Conservation (phyloP, 2,113 vertebrate species). For the Colistium nudipinnis region DNA sequence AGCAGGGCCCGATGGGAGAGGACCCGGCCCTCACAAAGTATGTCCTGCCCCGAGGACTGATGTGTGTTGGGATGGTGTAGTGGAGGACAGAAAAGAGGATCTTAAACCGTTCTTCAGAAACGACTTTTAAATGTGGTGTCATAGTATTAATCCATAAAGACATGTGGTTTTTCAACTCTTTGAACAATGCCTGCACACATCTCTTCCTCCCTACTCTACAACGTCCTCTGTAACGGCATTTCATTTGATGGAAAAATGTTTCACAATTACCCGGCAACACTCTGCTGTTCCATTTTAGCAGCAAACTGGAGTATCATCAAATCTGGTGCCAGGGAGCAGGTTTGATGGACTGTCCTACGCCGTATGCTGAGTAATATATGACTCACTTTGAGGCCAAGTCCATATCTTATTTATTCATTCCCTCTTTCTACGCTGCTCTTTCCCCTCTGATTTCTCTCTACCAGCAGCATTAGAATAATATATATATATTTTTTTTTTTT, state of each 20-base stretch:
- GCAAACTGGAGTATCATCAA: constrained; percentile 39
- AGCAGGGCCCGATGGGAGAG: not conserved
- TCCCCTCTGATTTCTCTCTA: not conserved
- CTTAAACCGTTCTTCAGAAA: no score
- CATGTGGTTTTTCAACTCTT: no score
- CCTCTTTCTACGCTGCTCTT: not conserved
- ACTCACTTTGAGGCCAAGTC: constrained; percentile 58
- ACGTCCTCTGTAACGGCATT: not conserved
- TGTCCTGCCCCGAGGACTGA: not conserved
- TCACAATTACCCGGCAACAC: constrained; percentile 7
- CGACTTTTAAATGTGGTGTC: no score
- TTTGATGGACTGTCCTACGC: constrained; percentile 37
- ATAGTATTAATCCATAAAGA: no score
- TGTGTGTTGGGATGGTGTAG: constrained; percentile 1
- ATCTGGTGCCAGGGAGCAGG: constrained; percentile 28
- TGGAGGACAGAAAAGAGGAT: no score
- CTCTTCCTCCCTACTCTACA: not conserved
- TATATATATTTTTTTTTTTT: not conserved
- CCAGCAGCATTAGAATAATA: constrained; percentile 16
- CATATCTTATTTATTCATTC: constrained; percentile 29
- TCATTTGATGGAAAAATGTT: not conserved
- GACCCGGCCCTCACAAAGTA: not conserved
- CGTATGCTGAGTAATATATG: constrained; percentile 56
- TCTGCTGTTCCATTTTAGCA: constrained; percentile 4
- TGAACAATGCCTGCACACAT: not conserved